phyloP scores from a whole-genome alignment of 2,888 invertebrate species.

The Pogonocherus hispidulus region DNA sequence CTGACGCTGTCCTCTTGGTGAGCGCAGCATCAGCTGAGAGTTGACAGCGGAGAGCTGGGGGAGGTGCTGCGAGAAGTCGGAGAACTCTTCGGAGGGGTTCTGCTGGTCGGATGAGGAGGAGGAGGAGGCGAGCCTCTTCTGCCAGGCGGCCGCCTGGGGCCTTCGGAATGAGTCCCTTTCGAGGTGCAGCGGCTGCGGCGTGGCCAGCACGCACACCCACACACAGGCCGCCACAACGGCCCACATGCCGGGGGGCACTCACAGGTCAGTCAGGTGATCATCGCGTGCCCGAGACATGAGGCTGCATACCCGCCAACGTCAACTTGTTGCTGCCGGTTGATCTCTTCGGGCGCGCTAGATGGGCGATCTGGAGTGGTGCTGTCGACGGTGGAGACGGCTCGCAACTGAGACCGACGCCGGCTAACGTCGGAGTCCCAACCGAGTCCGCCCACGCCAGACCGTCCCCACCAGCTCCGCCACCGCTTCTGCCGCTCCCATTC shows the following conservation, averaged over 20 bases:
- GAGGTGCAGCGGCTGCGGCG: constrained; percentile 66
- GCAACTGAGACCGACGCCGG: constrained; percentile 45
- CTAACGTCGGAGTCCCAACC: constrained; percentile 62
- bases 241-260: constrained; percentile 64
- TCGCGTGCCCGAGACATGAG: constrained; percentile 52
- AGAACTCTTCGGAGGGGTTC: constrained; percentile 61
- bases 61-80: constrained; percentile 60
- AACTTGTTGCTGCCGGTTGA: constrained; percentile 39
- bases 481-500: constrained; percentile 37
- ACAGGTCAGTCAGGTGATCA: constrained; percentile 64
- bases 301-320: constrained; percentile 29
- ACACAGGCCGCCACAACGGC: constrained; percentile 64
- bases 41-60: constrained; percentile 65
- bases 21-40: constrained; percentile 82
- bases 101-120: constrained; percentile 61
- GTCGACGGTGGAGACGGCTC: constrained; percentile 42
- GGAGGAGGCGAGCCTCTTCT: constrained; percentile 53
- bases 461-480: constrained; percentile 53
- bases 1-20: constrained; percentile 81
- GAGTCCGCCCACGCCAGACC: constrained; percentile 60
- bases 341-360: not conserved
- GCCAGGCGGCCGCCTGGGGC: constrained; percentile 51
- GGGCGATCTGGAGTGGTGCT: constrained; percentile 24
- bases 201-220: constrained; percentile 68
- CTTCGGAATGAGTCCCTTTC: constrained; percentile 63